These are phyloP conservation scores for Drosophila sordidula DNA, from an alignment of 2,888 invertebrate genomes.

Conservation along the genomic window DNA sequence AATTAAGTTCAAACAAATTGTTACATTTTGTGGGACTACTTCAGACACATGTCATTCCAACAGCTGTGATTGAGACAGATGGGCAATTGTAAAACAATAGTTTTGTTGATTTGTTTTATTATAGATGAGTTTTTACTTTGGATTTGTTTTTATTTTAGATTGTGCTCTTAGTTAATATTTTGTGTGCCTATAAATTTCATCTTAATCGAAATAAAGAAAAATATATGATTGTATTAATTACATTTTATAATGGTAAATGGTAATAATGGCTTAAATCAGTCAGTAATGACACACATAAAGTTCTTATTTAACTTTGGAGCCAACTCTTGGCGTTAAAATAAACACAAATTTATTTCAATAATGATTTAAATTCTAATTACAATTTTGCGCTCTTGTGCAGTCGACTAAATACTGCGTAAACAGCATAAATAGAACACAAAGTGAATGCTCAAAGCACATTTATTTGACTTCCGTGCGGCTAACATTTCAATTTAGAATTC, in stretches of 20 bases:
- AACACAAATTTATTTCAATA: background rate
- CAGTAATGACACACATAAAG: background rate
- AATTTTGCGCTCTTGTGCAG: background rate
- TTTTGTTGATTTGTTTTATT: background rate
- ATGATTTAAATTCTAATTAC: background rate
- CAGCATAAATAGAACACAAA: constrained; percentile 15
- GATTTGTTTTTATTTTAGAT: background rate
- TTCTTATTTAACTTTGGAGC: too few species aligned
- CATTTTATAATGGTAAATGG: too few species aligned
- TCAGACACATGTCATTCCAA: background rate
- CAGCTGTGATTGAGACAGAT: background rate
- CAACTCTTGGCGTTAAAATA: background rate
- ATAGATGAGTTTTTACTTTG: background rate
- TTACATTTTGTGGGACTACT: background rate
- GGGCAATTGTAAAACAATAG: background rate
- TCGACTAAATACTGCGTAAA: constrained; percentile 2
- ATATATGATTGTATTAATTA: too few species aligned
- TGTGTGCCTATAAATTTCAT: too few species aligned
- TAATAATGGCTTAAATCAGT: too few species aligned
- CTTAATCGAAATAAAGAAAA: too few species aligned
- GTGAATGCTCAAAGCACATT: constrained; percentile 26
- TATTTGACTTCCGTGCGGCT: constrained; percentile 32
- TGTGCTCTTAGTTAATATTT: too few species aligned
- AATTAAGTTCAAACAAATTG: constrained; percentile 18
- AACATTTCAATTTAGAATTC: constrained; percentile 26